These are phyloP conservation scores for Tychaedon coryphoeus DNA, from an alignment of 2,113 vertebrate genomes.

Conservation along the genomic window DNA sequence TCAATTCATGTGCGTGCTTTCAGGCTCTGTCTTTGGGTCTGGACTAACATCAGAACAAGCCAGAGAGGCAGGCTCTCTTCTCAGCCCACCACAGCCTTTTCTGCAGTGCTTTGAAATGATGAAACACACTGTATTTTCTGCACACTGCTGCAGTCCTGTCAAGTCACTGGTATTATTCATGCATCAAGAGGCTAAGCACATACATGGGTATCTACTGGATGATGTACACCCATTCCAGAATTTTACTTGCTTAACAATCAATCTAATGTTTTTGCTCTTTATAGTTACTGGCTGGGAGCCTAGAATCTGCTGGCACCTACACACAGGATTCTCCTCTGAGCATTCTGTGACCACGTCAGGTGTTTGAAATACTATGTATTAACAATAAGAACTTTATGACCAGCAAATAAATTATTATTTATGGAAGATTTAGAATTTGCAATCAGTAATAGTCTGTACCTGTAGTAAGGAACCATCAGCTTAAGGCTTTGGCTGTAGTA, in stretches of 20 bases:
- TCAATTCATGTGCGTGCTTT: slow-evolving; percentile 4
- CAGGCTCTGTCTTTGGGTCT: not conserved
- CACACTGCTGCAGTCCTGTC: not conserved
- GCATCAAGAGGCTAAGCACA: not conserved
- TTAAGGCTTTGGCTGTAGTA: not conserved
- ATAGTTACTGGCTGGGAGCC: not conserved
- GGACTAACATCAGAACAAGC: not conserved
- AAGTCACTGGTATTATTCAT: not conserved
- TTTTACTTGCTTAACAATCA: not conserved
- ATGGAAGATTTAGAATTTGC: not conserved
- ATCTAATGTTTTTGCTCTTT: not conserved
- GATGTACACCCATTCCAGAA: not conserved
- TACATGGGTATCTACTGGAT: not conserved
- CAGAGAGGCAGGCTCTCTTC: not conserved
- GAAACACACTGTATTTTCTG: not conserved
- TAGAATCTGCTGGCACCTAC: not conserved
- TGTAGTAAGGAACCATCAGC: not conserved
- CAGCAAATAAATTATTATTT: not conserved
- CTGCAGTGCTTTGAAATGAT: not conserved
- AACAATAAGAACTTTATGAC: not conserved
- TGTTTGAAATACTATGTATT: not conserved
- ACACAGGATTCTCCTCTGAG: not conserved
- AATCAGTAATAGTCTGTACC: not conserved
- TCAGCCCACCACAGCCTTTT: not conserved
- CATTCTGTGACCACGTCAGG: not conserved